phyloP scores from a whole-genome alignment of 2,797 vertebrate species.

The Stomatorhinus walkeri region DNA sequence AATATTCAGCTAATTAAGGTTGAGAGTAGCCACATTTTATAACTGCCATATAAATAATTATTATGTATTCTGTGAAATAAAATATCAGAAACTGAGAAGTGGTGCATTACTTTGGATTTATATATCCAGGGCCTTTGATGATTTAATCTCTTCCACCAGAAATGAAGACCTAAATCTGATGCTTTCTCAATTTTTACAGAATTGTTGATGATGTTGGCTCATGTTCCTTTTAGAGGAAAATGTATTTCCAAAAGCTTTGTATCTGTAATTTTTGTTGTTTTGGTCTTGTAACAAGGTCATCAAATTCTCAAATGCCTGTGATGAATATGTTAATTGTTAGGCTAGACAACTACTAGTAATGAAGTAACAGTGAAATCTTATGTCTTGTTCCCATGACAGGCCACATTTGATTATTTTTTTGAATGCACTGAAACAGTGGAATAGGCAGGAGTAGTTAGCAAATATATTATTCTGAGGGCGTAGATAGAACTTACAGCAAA shows the following conservation, averaged over 20 bases:
- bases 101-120: background rate
- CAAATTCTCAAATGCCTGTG: background rate
- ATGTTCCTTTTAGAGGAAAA: background rate
- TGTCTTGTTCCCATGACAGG: background rate
- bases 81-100: background rate
- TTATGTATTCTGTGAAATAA: background rate
- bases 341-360: background rate
- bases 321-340: background rate
- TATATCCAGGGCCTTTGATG: background rate
- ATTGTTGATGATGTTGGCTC: background rate
- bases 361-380: background rate
- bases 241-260: background rate
- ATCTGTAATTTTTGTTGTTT: background rate
- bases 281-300: background rate
- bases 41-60: background rate
- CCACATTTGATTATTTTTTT: background rate
- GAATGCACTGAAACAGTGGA: background rate
- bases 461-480: background rate
- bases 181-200: background rate
- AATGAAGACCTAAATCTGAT: background rate
- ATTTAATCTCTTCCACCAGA: background rate
- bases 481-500: background rate
- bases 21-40: background rate
- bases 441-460: background rate
- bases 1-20: background rate